Conservation (phyloP, 2,888 invertebrate genomes). For the Pollenia labialis region DNA sequence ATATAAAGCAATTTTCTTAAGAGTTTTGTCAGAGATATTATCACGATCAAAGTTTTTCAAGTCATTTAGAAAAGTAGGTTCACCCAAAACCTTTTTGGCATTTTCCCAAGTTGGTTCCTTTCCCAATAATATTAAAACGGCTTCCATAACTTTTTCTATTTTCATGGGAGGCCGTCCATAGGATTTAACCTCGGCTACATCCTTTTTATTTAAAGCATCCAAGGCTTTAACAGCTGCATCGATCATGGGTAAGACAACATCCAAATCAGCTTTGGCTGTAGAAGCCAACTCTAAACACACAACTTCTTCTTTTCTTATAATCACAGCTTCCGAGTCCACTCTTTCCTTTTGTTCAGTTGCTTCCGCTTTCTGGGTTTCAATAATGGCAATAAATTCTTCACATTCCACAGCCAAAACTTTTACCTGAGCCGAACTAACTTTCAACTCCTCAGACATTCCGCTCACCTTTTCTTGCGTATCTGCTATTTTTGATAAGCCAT, state of each 20-base stretch:
- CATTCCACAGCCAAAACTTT: slow-evolving; percentile 92
- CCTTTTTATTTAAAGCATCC: slow-evolving; percentile 92
- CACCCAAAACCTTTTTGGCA: slow-evolving; percentile 93
- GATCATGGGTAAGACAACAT: slow-evolving; percentile 93
- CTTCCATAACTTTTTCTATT: slow-evolving; percentile 95
- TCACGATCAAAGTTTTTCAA: slow-evolving; percentile 94
- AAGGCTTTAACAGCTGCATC: slow-evolving; percentile 92
- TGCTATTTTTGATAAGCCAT: slow-evolving; percentile 93
- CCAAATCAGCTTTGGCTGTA: slow-evolving; percentile 92
- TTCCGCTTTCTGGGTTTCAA: slow-evolving; percentile 91
- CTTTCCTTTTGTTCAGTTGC: slow-evolving; percentile 92
- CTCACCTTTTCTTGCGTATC: slow-evolving; percentile 93
- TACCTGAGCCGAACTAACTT: slow-evolving; percentile 89
- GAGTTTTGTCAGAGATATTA: slow-evolving; percentile 91
- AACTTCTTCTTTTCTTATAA: slow-evolving; percentile 91
- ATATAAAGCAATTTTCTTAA: slow-evolving; percentile 92
- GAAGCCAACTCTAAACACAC: slow-evolving; percentile 93
- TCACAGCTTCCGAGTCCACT: slow-evolving; percentile 89
- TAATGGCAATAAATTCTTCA: slow-evolving; percentile 92
- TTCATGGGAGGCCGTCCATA: slow-evolving; percentile 94
- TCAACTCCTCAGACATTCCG: slow-evolving; percentile 93
- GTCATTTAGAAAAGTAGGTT: slow-evolving; percentile 90
- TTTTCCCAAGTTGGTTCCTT: slow-evolving; percentile 92
- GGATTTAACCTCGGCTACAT: slow-evolving; percentile 95
- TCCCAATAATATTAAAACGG: slow-evolving; percentile 92